These are phyloP conservation scores for Metalampra italica DNA, from an alignment of 2,888 invertebrate genomes.

Conservation along the genomic window DNA sequence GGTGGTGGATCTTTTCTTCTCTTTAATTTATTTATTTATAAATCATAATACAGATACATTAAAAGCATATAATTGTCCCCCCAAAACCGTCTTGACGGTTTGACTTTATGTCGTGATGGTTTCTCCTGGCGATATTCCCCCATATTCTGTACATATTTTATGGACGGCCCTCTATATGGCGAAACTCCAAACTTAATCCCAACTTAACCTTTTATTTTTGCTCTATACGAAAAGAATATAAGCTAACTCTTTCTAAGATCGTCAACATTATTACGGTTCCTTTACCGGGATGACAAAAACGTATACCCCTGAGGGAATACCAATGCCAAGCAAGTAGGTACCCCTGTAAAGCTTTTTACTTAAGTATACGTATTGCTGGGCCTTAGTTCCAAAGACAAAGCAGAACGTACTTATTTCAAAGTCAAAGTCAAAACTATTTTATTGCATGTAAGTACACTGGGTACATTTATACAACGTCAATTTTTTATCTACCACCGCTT, in stretches of 20 bases:
- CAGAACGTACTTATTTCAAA: too few relatives aligned
- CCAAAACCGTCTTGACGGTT: too few relatives aligned
- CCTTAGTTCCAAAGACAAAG: background rate
- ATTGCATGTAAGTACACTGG: too few relatives aligned
- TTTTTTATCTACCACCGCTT: too few relatives aligned
- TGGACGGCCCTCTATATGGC: background rate
- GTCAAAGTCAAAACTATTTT: too few relatives aligned
- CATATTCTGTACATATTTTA: background rate
- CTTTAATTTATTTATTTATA: too few relatives aligned
- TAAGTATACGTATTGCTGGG: background rate
- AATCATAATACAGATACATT: too few relatives aligned
- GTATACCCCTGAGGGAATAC: background rate
- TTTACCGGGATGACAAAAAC: constrained; percentile 1
- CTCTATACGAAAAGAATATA: constrained; percentile 18
- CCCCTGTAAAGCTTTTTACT: background rate
- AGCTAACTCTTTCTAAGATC: constrained; percentile 14
- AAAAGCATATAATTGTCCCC: too few relatives aligned
- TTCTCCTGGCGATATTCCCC: background rate
- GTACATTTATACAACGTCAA: too few relatives aligned
- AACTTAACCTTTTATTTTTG: constrained; percentile 14
- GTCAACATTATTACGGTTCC: constrained; percentile 12
- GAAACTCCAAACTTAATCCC: constrained; percentile 11
- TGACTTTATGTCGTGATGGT: too few relatives aligned
- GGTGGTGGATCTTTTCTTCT: too few relatives aligned
- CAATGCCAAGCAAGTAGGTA: constrained; percentile 2